Evolutionary conservation across 2,888 invertebrate species (phyloP).

Genomic region (Drosophila trichaetosa): DNA sequence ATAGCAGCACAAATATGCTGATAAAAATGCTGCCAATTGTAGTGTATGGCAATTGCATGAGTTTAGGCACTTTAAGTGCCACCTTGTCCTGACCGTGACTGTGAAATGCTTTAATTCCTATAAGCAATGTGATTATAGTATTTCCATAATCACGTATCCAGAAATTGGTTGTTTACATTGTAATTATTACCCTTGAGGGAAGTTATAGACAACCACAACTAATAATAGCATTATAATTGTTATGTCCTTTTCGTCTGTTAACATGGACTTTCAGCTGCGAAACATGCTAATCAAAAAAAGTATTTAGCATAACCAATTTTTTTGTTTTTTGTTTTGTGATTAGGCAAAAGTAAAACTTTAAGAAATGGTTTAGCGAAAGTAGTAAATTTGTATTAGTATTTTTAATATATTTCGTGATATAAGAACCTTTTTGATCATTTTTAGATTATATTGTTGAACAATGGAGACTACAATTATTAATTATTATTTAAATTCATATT

Average conservation of each 20-base stretch:
- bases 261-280: neutral
- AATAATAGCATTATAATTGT: conserved; percentile 61
- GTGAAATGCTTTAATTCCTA: conserved; percentile 14
- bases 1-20: conserved; percentile 35
- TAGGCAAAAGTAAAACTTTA: neutral
- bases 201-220: conserved; percentile 10
- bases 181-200: conserved; percentile 44
- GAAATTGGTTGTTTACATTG: conserved; percentile 16
- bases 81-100: neutral
- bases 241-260: conserved; percentile 17
- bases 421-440: neutral
- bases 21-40: conserved; percentile 51
- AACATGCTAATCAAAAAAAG: neutral
- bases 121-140: neutral
- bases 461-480: neutral
- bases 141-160: neutral
- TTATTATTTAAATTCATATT: neutral
- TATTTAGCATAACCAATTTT: conserved; percentile 2
- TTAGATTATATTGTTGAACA: neutral
- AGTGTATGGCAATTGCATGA: conserved; percentile 29
- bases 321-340: neutral
- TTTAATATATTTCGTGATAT: neutral
- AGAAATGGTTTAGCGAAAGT: neutral
- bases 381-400: neutral
- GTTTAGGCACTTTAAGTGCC: conserved; percentile 26